Percentiles rank a stretch among this genome's conserved stretches.
These are phyloP conservation scores for Lordiphosa mommai DNA, from an alignment of 1,140 invertebrate genomes.

Conservation along the genomic window DNA sequence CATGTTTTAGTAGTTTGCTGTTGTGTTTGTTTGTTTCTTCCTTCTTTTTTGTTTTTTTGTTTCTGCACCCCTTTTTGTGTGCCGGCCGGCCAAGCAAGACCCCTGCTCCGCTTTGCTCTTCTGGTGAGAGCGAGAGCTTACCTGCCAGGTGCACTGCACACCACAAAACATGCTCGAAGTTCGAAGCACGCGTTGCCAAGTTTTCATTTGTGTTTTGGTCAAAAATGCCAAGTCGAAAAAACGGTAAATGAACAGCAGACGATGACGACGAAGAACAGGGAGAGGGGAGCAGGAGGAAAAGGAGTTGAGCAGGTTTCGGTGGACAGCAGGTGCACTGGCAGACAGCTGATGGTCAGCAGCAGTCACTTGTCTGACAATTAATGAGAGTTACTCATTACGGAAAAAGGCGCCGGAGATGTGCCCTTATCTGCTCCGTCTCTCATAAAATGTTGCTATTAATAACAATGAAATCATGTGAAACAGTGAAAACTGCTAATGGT, in stretches of 20 bases:
- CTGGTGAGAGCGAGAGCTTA: slow-evolving; percentile 6
- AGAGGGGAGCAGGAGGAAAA: slow-evolving; percentile 1
- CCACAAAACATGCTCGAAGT: slow-evolving; percentile 57
- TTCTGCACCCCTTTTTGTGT: slow-evolving; percentile 46
- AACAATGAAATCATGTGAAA: not conserved
- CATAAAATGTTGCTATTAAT: not conserved
- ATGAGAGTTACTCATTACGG: too few relatives aligned
- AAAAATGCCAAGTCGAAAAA: slow-evolving; percentile 17
- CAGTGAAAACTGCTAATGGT: not conserved
- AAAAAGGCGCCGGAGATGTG: too few relatives aligned
- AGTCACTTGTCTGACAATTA: slow-evolving; percentile 18
- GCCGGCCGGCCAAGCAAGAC: slow-evolving; percentile 57
- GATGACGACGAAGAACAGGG: not conserved
- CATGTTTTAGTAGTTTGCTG: slow-evolving; percentile 21
- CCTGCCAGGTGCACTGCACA: slow-evolving; percentile 29
- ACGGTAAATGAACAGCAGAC: slow-evolving; percentile 22
- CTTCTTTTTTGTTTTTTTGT: slow-evolving; percentile 14
- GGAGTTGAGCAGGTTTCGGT: slow-evolving; percentile 7
- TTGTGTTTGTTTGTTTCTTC: slow-evolving; percentile 20
- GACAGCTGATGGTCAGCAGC: slow-evolving; percentile 14
- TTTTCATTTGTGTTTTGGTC: slow-evolving; percentile 55
- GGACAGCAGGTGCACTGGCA: slow-evolving; percentile 3
- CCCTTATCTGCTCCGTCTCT: too few relatives aligned
- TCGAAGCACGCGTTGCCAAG: slow-evolving; percentile 58
- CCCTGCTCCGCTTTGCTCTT: not conserved